phyloP scores from a whole-genome alignment of 2,113 vertebrate species.

The Menura novaehollandiae region DNA sequence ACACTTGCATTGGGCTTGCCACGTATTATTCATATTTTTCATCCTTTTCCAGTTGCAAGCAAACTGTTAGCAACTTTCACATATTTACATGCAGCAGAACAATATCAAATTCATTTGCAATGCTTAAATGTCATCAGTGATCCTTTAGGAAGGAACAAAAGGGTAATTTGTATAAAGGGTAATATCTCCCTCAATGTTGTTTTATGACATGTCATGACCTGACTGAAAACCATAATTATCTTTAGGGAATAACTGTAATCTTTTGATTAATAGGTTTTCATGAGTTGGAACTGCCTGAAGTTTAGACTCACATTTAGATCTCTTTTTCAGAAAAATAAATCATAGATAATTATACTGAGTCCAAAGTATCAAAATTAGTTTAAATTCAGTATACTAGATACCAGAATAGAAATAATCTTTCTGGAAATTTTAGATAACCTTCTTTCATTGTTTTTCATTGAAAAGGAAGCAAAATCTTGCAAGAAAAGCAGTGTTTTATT shows the following conservation, averaged over 20 bases:
- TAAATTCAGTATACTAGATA: neutral
- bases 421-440: neutral
- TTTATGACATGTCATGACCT: conserved; percentile 28
- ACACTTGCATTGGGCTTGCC: neutral
- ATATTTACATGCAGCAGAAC: neutral
- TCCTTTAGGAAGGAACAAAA: conserved; percentile 8
- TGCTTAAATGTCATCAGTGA: neutral
- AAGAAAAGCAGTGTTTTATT: neutral
- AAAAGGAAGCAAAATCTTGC: neutral
- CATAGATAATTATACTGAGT: neutral
- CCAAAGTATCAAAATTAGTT: neutral
- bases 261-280: conserved; percentile 28
- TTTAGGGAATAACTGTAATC: conserved; percentile 4
- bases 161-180: conserved; percentile 19
- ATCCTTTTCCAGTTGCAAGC: neutral
- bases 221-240: conserved; percentile 18
- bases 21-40: neutral
- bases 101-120: neutral
- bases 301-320: neutral
- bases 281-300: neutral
- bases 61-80: neutral
- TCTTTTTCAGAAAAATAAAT: neutral
- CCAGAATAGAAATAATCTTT: neutral
- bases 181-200: neutral
- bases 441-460: neutral